phyloP scores from a whole-genome alignment of 2,113 vertebrate species.

The Phasianus colchicus region DNA sequence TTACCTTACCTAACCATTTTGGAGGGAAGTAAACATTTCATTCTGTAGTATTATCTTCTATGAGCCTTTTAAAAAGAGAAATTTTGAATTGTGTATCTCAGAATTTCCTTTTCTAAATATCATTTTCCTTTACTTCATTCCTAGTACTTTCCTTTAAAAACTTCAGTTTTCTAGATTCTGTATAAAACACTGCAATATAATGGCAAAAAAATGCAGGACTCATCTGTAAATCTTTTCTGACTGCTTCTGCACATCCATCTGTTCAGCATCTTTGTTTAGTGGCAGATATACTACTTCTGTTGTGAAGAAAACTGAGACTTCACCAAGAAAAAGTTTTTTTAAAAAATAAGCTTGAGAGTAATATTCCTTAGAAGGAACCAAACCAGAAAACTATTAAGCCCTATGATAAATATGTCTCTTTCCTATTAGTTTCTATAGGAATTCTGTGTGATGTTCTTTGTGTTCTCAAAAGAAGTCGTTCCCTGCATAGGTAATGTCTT shows the following conservation, averaged over 20 bases:
- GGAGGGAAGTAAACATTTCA: background rate
- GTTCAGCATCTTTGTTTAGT: background rate
- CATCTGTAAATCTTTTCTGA: background rate
- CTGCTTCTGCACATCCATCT: background rate
- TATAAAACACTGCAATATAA: background rate
- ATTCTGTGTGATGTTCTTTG: background rate
- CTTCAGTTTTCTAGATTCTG: background rate
- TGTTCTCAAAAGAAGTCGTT: background rate
- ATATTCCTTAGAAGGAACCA: background rate
- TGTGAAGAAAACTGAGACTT: background rate
- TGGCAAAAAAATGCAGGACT: background rate
- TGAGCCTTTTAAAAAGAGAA: background rate
- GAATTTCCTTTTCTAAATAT: background rate
- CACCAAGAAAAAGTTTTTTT: background rate
- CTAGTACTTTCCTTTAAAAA: background rate
- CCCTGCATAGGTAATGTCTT: background rate
- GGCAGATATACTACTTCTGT: background rate
- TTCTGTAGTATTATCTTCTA: background rate
- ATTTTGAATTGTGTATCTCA: background rate
- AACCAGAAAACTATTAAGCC: background rate
- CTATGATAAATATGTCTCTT: background rate
- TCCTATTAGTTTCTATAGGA: background rate
- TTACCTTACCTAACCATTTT: background rate
- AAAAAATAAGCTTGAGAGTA: background rate
- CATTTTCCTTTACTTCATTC: too few relatives aligned